These are phyloP conservation scores for Sisor rabdophorus DNA, from an alignment of 2,113 vertebrate species.

Conservation along the genomic window DNA sequence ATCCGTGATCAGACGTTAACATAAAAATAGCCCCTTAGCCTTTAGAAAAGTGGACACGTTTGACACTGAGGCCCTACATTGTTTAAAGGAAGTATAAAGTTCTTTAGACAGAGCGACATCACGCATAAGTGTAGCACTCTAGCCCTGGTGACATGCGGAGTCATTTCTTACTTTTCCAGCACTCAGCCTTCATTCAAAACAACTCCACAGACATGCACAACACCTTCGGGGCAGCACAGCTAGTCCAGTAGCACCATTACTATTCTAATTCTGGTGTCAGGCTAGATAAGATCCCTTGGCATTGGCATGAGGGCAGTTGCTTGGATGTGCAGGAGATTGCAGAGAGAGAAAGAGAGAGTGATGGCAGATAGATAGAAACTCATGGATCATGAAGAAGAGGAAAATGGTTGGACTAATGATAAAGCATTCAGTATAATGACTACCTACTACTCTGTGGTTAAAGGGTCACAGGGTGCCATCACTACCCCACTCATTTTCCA, in stretches of 20 bases:
- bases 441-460: not conserved
- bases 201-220: conserved; percentile 29
- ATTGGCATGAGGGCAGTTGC: not conserved
- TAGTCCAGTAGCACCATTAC: conserved; percentile 42
- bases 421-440: conserved; percentile 24
- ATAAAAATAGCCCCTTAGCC: conserved; percentile 14
- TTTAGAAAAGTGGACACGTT: not conserved
- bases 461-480: conserved; percentile 17
- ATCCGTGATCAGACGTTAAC: conserved; percentile 21
- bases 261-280: conserved; percentile 36
- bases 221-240: conserved; percentile 18
- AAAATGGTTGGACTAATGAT: conserved; percentile 20
- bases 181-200: not conserved
- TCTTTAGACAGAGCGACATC: not conserved
- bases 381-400: not conserved
- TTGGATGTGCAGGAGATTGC: conserved; percentile 10
- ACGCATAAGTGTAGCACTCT: not conserved
- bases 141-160: not conserved
- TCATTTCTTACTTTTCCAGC: conserved; percentile 24
- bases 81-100: not conserved
- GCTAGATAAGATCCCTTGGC: conserved; percentile 33
- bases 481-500: not conserved
- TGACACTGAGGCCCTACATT: not conserved
- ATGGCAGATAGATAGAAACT: conserved; percentile 20
- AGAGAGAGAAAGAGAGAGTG: not conserved